Base-by-base conservation (phyloP, 2,797 vertebrate genomes). In the Luscinia luscinia region DNA sequence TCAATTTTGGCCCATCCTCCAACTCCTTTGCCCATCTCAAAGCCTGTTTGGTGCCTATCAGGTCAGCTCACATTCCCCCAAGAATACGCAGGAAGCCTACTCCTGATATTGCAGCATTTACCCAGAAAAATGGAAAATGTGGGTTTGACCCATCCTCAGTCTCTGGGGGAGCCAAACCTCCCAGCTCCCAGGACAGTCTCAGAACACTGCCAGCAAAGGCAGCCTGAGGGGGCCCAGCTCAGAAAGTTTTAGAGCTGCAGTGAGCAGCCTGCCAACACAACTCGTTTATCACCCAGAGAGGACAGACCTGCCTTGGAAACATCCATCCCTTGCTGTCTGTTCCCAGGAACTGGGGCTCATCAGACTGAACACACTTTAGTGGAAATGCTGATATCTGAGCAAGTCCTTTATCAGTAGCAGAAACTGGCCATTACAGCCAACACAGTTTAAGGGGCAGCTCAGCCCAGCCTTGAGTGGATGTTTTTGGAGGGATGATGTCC, bases 11-110 rank as follows among this genome's bases (percentile, higher is more conserved):
- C 2, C 2, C 11, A 24, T 30, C 18, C 20, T 45, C 30, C 20
- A 40, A 14, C 4, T 72, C 6, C 8, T 62, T 45, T 0, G 2
- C 2, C 9, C 4, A 13, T 72, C 81, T 78, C 41, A 78, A 57
- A 89, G 22, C 36, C 38, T 41, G 40, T 59, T 59, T 20, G 9
- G 7, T 30, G 45, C 9, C 4, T 10, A 15, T 3, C 9, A 6
- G 4, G 2, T 7, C 72, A 76, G 28, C 0, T 0, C 6, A 12
- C 8, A 11, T 9, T 58, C 19, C 21, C 5, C 19, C 14, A 2
- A 1, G 13, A 51, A 38, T 2, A 3, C 9, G 28, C 3, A 12
- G 9, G 23, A 63, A 84, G 2, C 5, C 30, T 21, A 22, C 45
- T 46, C 45, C 45, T 46, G 21, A 46, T 46, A 46, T 22, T 46